Percentiles rank a stretch among this genome's conserved stretches.
Conservation (phyloP, 2,888 invertebrate species). For the Acleris holmiana region DNA sequence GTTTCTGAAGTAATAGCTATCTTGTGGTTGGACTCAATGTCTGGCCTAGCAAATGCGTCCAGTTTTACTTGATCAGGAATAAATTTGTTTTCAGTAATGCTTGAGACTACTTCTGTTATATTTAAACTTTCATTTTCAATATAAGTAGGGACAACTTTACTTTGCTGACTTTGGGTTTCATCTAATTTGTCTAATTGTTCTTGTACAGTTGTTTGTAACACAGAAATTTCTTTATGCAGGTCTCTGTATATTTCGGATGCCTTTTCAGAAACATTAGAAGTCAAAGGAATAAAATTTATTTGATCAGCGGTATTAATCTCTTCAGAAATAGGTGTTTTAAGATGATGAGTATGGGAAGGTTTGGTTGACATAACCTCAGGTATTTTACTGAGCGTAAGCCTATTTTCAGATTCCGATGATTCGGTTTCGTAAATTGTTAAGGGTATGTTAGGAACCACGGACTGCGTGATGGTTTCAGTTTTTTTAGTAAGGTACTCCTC, state of each 20-base stretch:
- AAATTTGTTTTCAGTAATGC: constrained; percentile 79
- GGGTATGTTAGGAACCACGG: constrained; percentile 85
- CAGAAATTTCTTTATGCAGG: constrained; percentile 68
- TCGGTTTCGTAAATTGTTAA: constrained; percentile 86
- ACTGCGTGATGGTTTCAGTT: constrained; percentile 68
- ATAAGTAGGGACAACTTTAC: constrained; percentile 81
- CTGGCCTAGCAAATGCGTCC: constrained; percentile 76
- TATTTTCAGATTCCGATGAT: constrained; percentile 86
- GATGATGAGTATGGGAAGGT: constrained; percentile 58
- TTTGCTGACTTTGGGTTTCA: constrained; percentile 82
- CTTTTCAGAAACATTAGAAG: constrained; percentile 47
- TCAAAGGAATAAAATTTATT: constrained; percentile 57
- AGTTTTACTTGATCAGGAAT: constrained; percentile 62
- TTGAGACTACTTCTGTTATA: constrained; percentile 81
- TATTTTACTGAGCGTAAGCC: constrained; percentile 65
- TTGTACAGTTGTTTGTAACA: constrained; percentile 66
- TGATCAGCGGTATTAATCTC: constrained; percentile 75
- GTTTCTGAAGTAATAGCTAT: constrained; percentile 79
- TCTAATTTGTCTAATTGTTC: constrained; percentile 82
- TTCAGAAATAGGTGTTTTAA: constrained; percentile 72
- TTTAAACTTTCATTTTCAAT: constrained; percentile 85
- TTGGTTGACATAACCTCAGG: constrained; percentile 55
- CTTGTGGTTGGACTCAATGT: constrained; percentile 79
- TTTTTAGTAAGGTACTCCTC: constrained; percentile 56
- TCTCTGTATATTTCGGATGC: constrained; percentile 63